These are phyloP conservation scores for Cephus pulcher DNA, from an alignment of 2,888 invertebrate species.

Conservation along the genomic window DNA sequence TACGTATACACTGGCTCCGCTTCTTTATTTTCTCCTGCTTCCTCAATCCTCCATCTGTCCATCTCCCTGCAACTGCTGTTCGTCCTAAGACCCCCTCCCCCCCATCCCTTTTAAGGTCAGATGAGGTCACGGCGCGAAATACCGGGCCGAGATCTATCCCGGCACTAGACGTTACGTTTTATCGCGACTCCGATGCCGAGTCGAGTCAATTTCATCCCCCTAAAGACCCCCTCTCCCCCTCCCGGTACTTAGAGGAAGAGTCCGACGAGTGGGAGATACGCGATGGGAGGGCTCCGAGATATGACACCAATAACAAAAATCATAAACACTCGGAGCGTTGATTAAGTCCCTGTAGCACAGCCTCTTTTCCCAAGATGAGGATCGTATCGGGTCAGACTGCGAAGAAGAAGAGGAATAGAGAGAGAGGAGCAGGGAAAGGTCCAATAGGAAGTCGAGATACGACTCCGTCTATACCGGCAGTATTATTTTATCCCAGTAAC, in stretches of 20 bases:
- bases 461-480: too few species aligned
- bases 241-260: constrained; percentile 24
- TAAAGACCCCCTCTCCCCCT: constrained; percentile 12
- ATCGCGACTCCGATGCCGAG: constrained; percentile 28
- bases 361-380: constrained; percentile 44
- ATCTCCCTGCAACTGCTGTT: neutral
- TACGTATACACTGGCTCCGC: neutral
- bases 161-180: constrained; percentile 16
- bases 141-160: too few species aligned
- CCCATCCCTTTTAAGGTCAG: neutral
- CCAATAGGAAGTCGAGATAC: constrained; percentile 32
- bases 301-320: constrained; percentile 66
- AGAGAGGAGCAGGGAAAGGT: constrained; percentile 21
- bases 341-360: constrained; percentile 58
- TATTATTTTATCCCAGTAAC: too few species aligned
- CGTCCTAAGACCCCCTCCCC: neutral
- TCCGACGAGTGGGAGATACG: constrained; percentile 11
- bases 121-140: too few species aligned
- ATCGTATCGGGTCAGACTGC: constrained; percentile 34
- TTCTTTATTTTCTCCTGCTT: neutral
- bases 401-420: constrained; percentile 8
- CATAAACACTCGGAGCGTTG: constrained; percentile 66
- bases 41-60: neutral
- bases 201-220: constrained; percentile 37
- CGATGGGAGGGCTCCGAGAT: constrained; percentile 38